Evolutionary conservation across 2,888 invertebrate genomes (phyloP), one percentile per base, ranked within the genome.

Genomic region (Drosophila flavopinicola): DNA sequence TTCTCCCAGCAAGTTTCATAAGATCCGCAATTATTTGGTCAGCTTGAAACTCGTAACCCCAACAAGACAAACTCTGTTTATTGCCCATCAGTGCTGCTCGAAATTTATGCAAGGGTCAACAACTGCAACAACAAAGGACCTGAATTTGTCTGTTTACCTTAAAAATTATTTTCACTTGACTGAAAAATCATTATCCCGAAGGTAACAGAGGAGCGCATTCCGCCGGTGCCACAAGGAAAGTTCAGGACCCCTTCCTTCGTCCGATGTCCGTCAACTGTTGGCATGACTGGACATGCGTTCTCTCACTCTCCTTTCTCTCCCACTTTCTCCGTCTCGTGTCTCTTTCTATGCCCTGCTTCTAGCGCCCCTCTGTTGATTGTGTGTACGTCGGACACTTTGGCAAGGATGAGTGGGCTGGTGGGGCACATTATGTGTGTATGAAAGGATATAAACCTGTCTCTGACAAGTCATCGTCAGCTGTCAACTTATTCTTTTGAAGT

Each of bases 401-500:
- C n/a, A 53, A 35, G 66, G 66, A 29, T 42, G 25, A 27, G 65
- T 39, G 45, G 24, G 10, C 29, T 56, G 47, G n/a, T n/a, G n/a
- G n/a, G 44, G 45, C 64, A 78, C 75, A 85, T 79, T 79, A 76
- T 87, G 77, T 84, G 83, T 72, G 68, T 85, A 73, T 78, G 67
- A 88, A 89, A 87, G 88, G 86, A 88, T 89, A 78, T 78, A 88
- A 75, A 86, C 86, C 88, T 89, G 88, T 88, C 86, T 73, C 80
- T 88, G 88, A 89, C 89, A 88, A 88, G 88, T 88, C 88, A 88
- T 89, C 89, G 88, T 88, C 88, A 88, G 89, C 88, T 88, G 89
- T 88, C 89, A 89, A 88, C 89, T 88, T 88, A 88, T 88, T 88
- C 88, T 88, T 88, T 89, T 88, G 89, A 88, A 89, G 88, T 89